Conservation (phyloP, 2,113 vertebrate genomes). For the Trematomus loennbergii region DNA sequence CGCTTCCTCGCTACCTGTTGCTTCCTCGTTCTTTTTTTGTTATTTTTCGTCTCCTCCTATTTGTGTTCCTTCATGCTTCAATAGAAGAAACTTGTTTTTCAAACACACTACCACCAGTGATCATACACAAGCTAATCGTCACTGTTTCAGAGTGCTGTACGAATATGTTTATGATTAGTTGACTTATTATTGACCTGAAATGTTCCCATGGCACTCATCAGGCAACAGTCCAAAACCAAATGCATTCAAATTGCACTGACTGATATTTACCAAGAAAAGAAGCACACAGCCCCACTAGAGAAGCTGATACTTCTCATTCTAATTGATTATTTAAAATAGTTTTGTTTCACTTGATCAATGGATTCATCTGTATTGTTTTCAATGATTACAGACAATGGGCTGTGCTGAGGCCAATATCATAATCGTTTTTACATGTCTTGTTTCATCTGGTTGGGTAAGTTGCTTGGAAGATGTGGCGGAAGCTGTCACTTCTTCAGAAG, state of each 20-base stretch:
- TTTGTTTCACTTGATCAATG: neutral
- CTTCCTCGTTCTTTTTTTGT: conserved; percentile 31
- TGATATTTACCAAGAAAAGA: neutral
- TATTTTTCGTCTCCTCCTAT: conserved; percentile 27
- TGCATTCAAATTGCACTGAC: neutral
- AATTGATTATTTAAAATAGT: neutral
- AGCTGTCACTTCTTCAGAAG: neutral
- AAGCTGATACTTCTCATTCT: neutral
- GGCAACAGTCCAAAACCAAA: neutral
- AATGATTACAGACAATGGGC: neutral
- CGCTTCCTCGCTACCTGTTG: conserved; percentile 46
- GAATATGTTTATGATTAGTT: neutral
- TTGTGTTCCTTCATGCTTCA: conserved; percentile 25
- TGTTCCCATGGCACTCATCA: neutral
- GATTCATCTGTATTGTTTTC: neutral
- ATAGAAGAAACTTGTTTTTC: conserved; percentile 31
- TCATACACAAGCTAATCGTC: neutral
- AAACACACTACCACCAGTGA: neutral
- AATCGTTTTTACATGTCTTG: neutral
- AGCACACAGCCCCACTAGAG: neutral
- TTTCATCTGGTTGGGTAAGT: neutral
- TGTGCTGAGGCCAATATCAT: neutral
- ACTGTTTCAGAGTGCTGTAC: neutral
- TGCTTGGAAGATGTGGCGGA: neutral
- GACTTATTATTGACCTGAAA: too few relatives aligned